Conservation (phyloP, 92 coral and sea anemone genomes). For the Montipora capitata region DNA sequence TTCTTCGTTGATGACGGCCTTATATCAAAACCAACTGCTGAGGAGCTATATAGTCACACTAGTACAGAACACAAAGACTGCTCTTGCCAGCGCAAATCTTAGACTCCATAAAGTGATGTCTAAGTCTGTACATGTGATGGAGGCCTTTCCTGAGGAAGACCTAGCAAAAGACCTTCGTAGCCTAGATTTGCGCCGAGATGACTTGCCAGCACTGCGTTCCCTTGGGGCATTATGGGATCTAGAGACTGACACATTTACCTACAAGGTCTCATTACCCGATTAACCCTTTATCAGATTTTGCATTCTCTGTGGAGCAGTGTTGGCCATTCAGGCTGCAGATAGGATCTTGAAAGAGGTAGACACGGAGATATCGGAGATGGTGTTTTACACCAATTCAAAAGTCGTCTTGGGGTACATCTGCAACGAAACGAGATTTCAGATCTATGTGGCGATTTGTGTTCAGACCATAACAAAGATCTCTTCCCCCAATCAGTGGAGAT, state of each 20-base stretch:
- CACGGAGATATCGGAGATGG: too few relatives aligned
- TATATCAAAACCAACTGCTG: slow-evolving; percentile 12
- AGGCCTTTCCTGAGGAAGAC: slow-evolving; percentile 58
- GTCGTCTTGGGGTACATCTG: slow-evolving; percentile 21
- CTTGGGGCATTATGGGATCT: slow-evolving; percentile 56
- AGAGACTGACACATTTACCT: slow-evolving; percentile 39
- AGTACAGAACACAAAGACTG: too few relatives aligned
- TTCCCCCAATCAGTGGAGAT: slow-evolving; percentile 24
- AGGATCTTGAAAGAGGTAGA: too few relatives aligned
- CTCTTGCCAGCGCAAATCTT: slow-evolving; percentile 39
- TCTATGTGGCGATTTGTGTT: slow-evolving; percentile 23
- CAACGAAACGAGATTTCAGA: slow-evolving; percentile 39
- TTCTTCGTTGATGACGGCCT: slow-evolving; percentile 72
- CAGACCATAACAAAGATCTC: slow-evolving; percentile 20
- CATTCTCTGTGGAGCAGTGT: too few relatives aligned
- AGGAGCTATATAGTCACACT: slow-evolving; percentile 19
- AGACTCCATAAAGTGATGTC: slow-evolving; percentile 67
- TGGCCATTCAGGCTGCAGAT: too few relatives aligned
- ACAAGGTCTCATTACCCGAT: slow-evolving; percentile 25
- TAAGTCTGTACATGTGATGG: slow-evolving; percentile 55
- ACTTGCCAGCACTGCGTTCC: slow-evolving; percentile 45
- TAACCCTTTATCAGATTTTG: slow-evolving; percentile 38
- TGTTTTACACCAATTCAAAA: neutral
- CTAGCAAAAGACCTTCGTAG: slow-evolving; percentile 41
- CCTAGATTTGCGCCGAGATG: slow-evolving; percentile 37